These are phyloP conservation scores for Morelia viridis DNA, from an alignment of 2,797 vertebrate species.

Conservation along the genomic window DNA sequence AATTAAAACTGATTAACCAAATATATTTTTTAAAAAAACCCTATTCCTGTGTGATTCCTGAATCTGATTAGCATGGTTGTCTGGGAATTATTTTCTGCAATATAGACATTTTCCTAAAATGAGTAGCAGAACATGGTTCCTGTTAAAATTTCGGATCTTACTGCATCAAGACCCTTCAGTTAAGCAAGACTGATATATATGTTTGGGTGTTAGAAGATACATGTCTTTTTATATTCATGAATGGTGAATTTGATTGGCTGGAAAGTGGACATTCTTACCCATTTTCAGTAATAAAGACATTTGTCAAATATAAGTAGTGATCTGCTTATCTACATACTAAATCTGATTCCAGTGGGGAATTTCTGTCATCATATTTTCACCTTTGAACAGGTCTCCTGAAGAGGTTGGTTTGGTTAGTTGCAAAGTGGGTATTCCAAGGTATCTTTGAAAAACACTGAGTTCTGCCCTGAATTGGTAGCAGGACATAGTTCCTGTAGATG, in stretches of 20 bases:
- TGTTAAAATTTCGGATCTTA: not conserved
- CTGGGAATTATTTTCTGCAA: not conserved
- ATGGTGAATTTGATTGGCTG: not conserved
- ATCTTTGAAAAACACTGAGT: too few species aligned
- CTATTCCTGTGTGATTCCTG: not conserved
- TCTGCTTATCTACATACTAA: too few species aligned
- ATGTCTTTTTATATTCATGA: not conserved
- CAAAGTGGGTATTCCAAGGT: too few species aligned
- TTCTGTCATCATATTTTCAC: too few species aligned
- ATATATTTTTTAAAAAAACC: not conserved
- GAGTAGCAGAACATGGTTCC: not conserved
- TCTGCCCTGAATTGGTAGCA: too few species aligned
- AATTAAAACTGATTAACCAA: not conserved
- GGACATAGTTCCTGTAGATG: too few species aligned
- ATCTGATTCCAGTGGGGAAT: too few species aligned
- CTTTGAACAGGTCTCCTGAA: too few species aligned
- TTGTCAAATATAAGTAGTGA: too few species aligned
- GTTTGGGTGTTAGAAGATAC: not conserved
- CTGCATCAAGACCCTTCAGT: not conserved
- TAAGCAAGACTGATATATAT: not conserved
- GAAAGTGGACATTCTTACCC: too few species aligned
- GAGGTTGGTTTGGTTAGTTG: too few species aligned
- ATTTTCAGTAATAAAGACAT: too few species aligned
- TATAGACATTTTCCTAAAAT: not conserved
- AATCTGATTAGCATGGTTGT: not conserved